Evolutionary conservation across 2,888 invertebrate genomes (phyloP), one percentile per base, ranked within the genome.

Genomic region (Acleris literana): DNA sequence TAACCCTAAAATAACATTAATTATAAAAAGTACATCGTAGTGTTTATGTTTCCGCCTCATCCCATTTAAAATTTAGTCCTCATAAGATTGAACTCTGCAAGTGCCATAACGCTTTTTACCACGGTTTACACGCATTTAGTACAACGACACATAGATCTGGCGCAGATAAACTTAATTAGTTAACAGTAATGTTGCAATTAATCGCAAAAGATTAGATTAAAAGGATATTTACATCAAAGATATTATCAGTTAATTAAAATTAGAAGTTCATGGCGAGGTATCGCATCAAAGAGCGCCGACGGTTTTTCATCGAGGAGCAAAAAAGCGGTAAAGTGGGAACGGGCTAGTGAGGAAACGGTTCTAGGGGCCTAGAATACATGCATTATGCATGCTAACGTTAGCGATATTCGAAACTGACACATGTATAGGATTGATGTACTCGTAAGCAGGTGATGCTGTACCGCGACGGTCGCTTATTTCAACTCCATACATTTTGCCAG

Each of bases 181-280:
- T 65, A 65, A 60, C 65, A 51, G 65, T 65, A 60, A 22, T 65
- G 65, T 62, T 66, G 61, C 39, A 57, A 62, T 57, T 48, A 66
- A 66, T 66, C 49, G 59, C 63, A 57, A 52, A n/a, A 57, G 51
- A 56, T 66, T 62, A 66, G 53, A 66, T 66, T 57, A 57, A 61
- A 66, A 56, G 52, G 52, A 57, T 66, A 66, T 66, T 57, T 62
- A 52, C 55, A 57, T 56, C 17, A 49, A 20, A 61, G 61, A 66
- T 66, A 66, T 39, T 46, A 66, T 66, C 66, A 61, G 44, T 66
- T 66, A 39, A 66, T 66, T 66, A 66, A 62, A 66, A 62, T 48
- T 57, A 51, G 60, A 46, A 61, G 55, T 60, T 64, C 51, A 53
- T 39, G 39, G 62, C 56, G 52, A 22, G 29, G 46, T 7, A 46